Evolutionary conservation across 1,140 invertebrate genomes (phyloP).

Genomic region (Chelonus insularis): DNA sequence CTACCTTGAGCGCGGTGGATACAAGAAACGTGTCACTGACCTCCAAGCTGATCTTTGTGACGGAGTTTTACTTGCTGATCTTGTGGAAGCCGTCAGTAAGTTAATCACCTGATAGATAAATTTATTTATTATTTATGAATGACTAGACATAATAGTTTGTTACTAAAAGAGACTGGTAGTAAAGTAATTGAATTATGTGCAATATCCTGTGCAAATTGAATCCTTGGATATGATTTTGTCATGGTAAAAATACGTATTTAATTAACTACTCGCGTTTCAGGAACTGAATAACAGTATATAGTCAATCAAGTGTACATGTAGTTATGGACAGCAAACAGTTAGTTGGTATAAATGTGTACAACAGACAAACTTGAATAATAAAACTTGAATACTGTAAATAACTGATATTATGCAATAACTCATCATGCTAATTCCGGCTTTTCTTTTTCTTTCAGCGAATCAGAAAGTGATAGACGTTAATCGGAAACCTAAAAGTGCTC

Average conservation of each 20-base stretch:
- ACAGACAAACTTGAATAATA: conserved; percentile 6
- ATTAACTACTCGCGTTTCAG: too few species aligned
- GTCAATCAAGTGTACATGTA: background rate
- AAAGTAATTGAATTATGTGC: too few species aligned
- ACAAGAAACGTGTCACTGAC: conserved; percentile 80
- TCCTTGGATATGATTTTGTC: too few species aligned
- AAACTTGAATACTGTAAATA: conserved; percentile 8
- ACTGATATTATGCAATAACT: conserved; percentile 12
- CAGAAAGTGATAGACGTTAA: conserved; percentile 87
- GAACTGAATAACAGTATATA: conserved; percentile 14
- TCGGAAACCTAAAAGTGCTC: conserved; percentile 82
- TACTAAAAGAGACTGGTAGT: too few species aligned
- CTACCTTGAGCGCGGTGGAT: conserved; percentile 88
- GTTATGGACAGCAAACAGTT: conserved; percentile 25
- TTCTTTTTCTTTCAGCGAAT: conserved; percentile 68
- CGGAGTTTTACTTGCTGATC: conserved; percentile 86
- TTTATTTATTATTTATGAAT: conserved; percentile 57
- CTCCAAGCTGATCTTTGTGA: conserved; percentile 88
- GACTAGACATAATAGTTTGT: too few species aligned
- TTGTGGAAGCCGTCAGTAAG: conserved; percentile 94
- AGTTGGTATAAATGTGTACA: background rate
- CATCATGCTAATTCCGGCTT: conserved; percentile 9
- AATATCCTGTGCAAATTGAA: too few species aligned
- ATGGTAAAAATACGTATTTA: too few species aligned
- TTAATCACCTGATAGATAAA: conserved; percentile 45